A percentile compares a stretch with the other conserved stretches of the same genome.
phyloP scores from a whole-genome alignment of 2,113 vertebrate species.

The Hippocampus comes region DNA sequence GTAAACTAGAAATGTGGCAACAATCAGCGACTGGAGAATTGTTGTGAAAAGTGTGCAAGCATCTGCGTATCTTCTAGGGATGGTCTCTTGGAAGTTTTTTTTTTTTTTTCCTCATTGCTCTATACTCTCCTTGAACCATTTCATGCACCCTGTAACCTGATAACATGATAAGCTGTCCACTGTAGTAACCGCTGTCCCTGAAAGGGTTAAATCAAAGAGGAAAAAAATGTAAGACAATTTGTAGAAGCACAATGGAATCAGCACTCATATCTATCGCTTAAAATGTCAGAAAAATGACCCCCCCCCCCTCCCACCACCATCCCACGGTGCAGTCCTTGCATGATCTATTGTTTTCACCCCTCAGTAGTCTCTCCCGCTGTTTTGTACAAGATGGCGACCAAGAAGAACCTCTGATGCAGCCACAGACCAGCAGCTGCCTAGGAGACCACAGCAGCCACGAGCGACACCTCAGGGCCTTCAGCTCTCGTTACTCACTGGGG shows the following conservation, averaged over 20 bases:
- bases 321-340: constrained; percentile 24
- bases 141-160: no score
- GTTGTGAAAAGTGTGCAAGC: constrained; percentile 13
- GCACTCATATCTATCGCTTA: neutral
- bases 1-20: constrained; percentile 69
- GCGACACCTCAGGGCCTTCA: constrained; percentile 56
- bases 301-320: neutral
- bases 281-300: constrained; percentile 37
- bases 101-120: no score
- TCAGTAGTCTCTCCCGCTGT: constrained; percentile 50
- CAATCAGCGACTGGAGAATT: constrained; percentile 36
- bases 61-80: constrained; percentile 9
- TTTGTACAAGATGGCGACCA: constrained; percentile 56
- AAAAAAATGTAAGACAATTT: neutral
- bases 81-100: neutral
- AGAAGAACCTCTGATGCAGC: constrained; percentile 41
- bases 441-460: constrained; percentile 43
- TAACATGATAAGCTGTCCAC: no score
- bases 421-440: constrained; percentile 60
- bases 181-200: no score
- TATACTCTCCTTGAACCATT: no score
- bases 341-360: constrained; percentile 16
- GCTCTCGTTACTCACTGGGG: constrained; percentile 51
- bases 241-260: neutral
- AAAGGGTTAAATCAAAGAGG: no score